Evolutionary conservation across 1,140 invertebrate species (phyloP), one percentile per base, ranked within the genome.

Genomic region (Mizuhopecten yessoensis): DNA sequence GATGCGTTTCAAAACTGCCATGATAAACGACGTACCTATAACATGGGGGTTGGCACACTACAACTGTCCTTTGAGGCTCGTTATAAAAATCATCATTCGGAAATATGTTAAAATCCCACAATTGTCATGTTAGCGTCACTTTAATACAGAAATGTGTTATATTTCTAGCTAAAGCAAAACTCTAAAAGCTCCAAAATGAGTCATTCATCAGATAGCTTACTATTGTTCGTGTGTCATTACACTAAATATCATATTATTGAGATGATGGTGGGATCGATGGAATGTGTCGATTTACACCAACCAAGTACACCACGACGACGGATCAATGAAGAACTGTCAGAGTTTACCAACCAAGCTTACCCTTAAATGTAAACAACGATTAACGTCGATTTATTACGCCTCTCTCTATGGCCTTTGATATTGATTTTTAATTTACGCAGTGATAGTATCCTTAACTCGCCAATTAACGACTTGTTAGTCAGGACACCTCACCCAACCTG

Each of bases 301-400:
- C n/a, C 23, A 29, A 75, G 57, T 75, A 29, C 57, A 29, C 57
- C 57, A 5, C 57, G 57, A 9, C 57, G 57, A 75, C 57, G 29
- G n/a, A 75, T 75, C 57, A 75, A 75, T 75, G 29, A 75, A 5
- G n/a, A 75, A 75, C 57, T 75, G 57, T 75, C 57, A 75, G 57
- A 75, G 9, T 75, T 75, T 75, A 75, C n/a, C 57, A 45, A 75
- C 57, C 57, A 75, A 75, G n/a, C 57, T 75, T 17, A 75, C 57
- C 57, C 57, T 75, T 75, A 75, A 75, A 75, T 75, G 57, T 75
- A 75, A 75, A 75, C 57, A 75, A 75, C 57, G 23, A 75, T 75
- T 75, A 75, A 75, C 57, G 57, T 75, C 57, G 57, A 75, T 75
- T 75, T 75, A 75, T 11, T 75, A 75, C 57, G 57, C 57, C 57